Base-by-base conservation (phyloP, 2,888 invertebrate species). In the Plemyria rubiginata region DNA sequence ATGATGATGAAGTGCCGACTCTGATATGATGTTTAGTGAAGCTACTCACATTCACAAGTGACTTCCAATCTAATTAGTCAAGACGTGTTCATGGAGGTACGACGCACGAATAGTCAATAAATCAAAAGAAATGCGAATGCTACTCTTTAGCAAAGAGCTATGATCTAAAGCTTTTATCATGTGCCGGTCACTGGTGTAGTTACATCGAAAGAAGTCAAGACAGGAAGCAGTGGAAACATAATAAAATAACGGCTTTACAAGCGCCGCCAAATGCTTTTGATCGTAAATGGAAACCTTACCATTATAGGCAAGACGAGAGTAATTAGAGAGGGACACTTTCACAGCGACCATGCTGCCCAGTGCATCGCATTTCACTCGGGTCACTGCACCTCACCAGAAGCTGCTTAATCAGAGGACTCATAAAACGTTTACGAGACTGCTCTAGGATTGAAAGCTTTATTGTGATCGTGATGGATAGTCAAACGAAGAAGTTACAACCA, bases 241-340 rank as follows among this genome's bases (percentile, higher is more conserved):
- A 70, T 66, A 71, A 74, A 72, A 46, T 16, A 22, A 15, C n/a
- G 15, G 48, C 16, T 61, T 53, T 67, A 48, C 60, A 78, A 76
- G 32, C 46, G 59, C 36, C 43, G 46, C 54, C 53, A 61, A 60
- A 50, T 46, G 53, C 49, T 68, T 62, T 68, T 64, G 54, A 46
- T 65, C 46, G 62, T 67, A 70, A 66, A 68, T 73, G 57, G 50
- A 67, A 66, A 68, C 66, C 68, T 61, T 63, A 76, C 60, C 50
- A 49, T 40, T 55, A 55, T 76, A 81, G 80, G 77, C 72, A 78
- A 79, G 79, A 79, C 78, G 71, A 66, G 70, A 75, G 82, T 86
- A 84, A 86, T 88, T 86, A 86, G 86, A 90, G 85, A 87, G 79
- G 84, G 78, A 75, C 76, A 86, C 90, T 90, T 91, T 91, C 90